These are phyloP conservation scores for Drosophila watanabei DNA, from an alignment of 1,140 invertebrate species.

Conservation along the genomic window DNA sequence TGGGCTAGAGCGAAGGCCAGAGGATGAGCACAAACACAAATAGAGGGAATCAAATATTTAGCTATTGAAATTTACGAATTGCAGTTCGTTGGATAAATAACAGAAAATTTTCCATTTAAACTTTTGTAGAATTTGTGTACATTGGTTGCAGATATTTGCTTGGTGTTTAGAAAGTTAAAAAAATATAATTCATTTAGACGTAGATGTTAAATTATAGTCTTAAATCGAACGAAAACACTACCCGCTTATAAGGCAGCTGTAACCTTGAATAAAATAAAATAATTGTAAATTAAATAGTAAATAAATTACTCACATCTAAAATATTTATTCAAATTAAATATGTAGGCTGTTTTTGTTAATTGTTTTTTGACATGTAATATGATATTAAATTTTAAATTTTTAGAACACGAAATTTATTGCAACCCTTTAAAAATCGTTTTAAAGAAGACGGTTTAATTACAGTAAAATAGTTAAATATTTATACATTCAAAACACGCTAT, in stretches of 20 bases:
- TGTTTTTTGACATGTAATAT: neutral
- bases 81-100: neutral
- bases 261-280: too few species aligned
- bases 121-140: neutral
- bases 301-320: neutral
- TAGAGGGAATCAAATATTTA: conserved; percentile 2
- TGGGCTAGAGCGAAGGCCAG: neutral
- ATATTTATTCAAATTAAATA: neutral
- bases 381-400: neutral
- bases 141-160: neutral
- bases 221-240: neutral
- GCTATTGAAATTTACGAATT: neutral
- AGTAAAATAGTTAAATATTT: neutral
- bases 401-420: neutral
- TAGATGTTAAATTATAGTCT: neutral
- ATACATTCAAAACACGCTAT: neutral
- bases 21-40: conserved; percentile 15
- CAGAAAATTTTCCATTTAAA: neutral
- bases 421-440: too few species aligned
- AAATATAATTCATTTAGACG: neutral
- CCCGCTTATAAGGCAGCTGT: too few species aligned
- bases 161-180: neutral
- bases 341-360: too few species aligned
- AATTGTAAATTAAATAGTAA: too few species aligned
- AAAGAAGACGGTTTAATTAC: neutral